Percentiles rank a stretch among this genome's conserved stretches.
Evolutionary conservation across 2,888 invertebrate species (phyloP).

Genomic region (Druceiella hillmani): DNA sequence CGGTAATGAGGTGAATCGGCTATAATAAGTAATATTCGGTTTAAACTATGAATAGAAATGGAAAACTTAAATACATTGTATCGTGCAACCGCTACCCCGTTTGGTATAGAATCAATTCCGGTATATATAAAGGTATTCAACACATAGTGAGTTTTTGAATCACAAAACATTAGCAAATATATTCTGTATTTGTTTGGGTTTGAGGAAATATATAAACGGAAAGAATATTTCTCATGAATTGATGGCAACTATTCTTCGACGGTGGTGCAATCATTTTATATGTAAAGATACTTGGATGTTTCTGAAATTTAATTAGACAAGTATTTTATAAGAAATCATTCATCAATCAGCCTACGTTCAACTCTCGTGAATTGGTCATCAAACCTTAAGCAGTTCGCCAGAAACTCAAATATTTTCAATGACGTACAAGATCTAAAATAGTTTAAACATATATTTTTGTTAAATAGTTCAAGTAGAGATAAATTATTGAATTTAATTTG

Average conservation of each 20-base stretch:
- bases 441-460: conserved; percentile 3
- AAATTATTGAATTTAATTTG: no score
- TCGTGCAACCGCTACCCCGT: conserved; percentile 1
- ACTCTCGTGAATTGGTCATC: conserved; percentile 9
- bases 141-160: background rate
- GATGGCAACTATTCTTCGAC: conserved; percentile 1
- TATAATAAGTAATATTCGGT: no score
- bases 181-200: conserved; percentile 1
- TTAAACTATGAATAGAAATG: no score
- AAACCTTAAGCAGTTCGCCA: conserved; percentile 10
- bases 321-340: background rate
- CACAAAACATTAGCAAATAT: conserved; percentile 1
- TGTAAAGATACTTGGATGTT: conserved; percentile 1
- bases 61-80: conserved; percentile 1
- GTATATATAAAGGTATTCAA: conserved; percentile 1
- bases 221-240: background rate
- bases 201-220: background rate
- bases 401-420: conserved; percentile 13
- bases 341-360: conserved; percentile 1
- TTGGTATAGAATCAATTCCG: background rate
- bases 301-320: background rate
- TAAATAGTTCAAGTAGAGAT: conserved; percentile 3
- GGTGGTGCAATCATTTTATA: background rate
- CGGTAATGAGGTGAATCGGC: no score
- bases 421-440: conserved; percentile 8